Evolutionary conservation across 2,113 vertebrate genomes (phyloP), one percentile per base, ranked within the genome.

Genomic region (Menura novaehollandiae): DNA sequence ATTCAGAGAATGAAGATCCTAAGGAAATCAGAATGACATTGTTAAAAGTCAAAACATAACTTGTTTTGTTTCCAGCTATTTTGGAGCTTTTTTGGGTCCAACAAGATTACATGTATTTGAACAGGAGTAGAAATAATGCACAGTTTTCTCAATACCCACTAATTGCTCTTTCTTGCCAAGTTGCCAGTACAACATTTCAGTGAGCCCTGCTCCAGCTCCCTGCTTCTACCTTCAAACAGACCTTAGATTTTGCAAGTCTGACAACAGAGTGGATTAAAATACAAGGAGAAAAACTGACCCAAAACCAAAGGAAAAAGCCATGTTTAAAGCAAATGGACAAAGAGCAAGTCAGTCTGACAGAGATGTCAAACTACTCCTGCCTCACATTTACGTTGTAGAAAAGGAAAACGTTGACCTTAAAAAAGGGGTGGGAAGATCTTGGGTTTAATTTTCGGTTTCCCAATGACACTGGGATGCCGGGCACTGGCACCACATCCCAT

Each of bases 1-100:
- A 84, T 86, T 85, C 79, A 78, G 63, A 86, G 66, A 93, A 80
- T 2, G 17, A 93, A 55, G 64, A 86, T 84, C 26, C 64, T 86
- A 85, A 81, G 28, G 60, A 96, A 96, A 89, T 73, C 46, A 73
- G 56, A 94, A 80, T 85, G 28, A 84, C 60, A 60, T 67, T 90
- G 39, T 69, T 63, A 51, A 66, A 94, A 95, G 84, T 62, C 58
- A 92, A 83, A 92, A 58, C 37, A 64, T 72, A 22, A 47, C 28
- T 91, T 86, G 30, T 80, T 71, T 92, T 91, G 24, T 89, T 87
- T 82, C 56, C 39, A 68, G 28, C 35, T 72, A 43, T 77, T 73
- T 15, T 72, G 60, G 59, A 83, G 56, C 35, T 68, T 81, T 84
- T 62, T 52, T 1, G 11, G 18, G 44, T 62, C 74, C 76, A 91